Base-by-base conservation (phyloP, 2,113 vertebrate genomes). In the Sinocyclocheilus maitianheensis region DNA sequence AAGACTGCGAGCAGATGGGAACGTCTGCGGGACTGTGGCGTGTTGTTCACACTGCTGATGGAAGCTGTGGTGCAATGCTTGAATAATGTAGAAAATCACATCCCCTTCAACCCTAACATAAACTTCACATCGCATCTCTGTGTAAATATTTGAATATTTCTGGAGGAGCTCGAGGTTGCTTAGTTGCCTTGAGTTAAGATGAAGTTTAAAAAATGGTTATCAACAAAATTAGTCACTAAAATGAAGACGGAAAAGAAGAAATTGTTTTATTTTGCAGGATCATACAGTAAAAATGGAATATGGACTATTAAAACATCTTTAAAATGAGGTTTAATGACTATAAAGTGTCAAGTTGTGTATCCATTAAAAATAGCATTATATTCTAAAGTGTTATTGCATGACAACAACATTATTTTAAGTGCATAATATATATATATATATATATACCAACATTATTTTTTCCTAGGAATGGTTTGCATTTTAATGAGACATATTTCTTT, bases 1-100 rank as follows among this genome's bases (percentile, higher is more conserved):
- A 93, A 91, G 90, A 89, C 90, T 90, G 6, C n/a, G 86, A 89
- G 83, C 93, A 93, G 93, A 93, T 91, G 92, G 89, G 69, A 88
- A 84, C 65, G 69, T 86, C 72, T 63, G 81, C 26, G 81, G 78
- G 77, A 83, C 48, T 37, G 85, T 65, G 81, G 75, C 22, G 69
- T 78, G 84, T 48, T 62, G 37, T 80, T 86, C 81, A 78, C 55
- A 30, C 65, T 71, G 85, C 34, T 83, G 83, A 77, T 83, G 83
- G 72, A 76, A 65, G 58, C 46, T 37, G 72, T 69, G 82, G 63
- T 76, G 37, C 60, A 81, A 69, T 62, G 67, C 63, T 69, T 67
- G 16, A 81, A n/a, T 43, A 13, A 26, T 51, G 20, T 20, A 26
- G 12, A 74, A 78, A 77, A 60, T 46, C 18, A 58, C 30, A 65